Evolutionary conservation across 2,797 vertebrate genomes (phyloP), one percentile per base, ranked within the genome.

Genomic region (Platalea minor): DNA sequence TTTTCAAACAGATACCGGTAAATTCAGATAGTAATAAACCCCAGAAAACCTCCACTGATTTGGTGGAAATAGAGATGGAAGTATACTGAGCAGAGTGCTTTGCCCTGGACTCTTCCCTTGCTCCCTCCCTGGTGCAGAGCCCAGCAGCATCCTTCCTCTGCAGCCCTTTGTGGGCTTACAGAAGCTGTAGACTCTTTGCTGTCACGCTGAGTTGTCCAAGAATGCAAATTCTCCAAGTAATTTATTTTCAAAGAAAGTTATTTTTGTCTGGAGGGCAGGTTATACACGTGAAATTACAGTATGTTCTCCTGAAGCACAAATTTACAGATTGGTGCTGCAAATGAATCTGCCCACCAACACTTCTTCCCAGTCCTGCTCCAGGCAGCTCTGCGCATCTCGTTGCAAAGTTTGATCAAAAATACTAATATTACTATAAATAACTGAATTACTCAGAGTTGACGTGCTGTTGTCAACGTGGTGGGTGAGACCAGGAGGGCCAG

Each of bases 211-310:
- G 59, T 80, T 95, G 74, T 87, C 86, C 26, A 26, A 76, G 74
- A 86, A 88, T 73, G 69, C 35, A 86, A 86, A 84, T 88, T 81
- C 37, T 90, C 69, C 73, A 60, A 78, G 68, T 76, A 87, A 87
- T 85, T 88, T 88, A 23, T 93, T 91, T 96, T 95, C 70, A 63
- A 59, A 89, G 43, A 50, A 25, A 82, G 67, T 35, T 97, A 46
- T 88, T 84, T 92, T 93, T 86, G 25, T 61, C 70, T 92, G 54
- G 69, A 92, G 50, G 74, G 24, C 80, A 94, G 77, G 33, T 88
- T 93, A 90, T 65, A 45, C 54, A 50, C 2, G 0, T 39, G 67
- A 88, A 95, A 85, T 75, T 59, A 84, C 80, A 81, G 33, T 18
- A 17, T 73, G 61, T 88, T 86, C 85, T 85, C 15, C 53, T 53